Percentiles rank a stretch among this genome's conserved stretches.
Conservation (phyloP, 2,113 vertebrate genomes). For the Trematocara nigrifrons region DNA sequence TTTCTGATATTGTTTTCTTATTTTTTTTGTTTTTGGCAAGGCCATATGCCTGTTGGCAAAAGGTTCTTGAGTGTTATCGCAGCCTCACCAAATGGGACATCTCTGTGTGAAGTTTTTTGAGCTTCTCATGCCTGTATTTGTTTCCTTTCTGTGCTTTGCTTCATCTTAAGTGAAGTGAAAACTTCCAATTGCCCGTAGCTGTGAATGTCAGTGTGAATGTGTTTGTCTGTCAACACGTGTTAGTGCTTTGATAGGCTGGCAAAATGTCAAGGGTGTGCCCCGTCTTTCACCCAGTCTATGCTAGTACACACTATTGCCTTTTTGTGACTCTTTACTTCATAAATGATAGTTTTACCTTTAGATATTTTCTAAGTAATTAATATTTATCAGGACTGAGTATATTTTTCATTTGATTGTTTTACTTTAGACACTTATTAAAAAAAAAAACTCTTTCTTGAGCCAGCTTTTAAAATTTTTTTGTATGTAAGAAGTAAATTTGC, state of each 20-base stretch:
- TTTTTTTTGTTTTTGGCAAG: background rate
- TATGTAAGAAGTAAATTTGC: background rate
- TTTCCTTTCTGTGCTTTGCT: background rate
- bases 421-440: background rate
- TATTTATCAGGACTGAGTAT: background rate
- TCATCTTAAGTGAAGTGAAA: slow-evolving; percentile 14
- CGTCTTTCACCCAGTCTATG: background rate
- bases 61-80: background rate
- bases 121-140: background rate
- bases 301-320: background rate
- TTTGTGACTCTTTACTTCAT: background rate
- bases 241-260: background rate
- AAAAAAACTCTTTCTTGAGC: background rate
- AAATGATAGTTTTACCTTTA: background rate
- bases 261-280: slow-evolving; percentile 34
- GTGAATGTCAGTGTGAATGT: slow-evolving; percentile 28
- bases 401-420: background rate
- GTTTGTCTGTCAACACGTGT: slow-evolving; percentile 23
- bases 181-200: slow-evolving; percentile 2
- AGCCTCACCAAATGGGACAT: background rate
- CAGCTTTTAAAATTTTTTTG: background rate
- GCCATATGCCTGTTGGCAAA: background rate
- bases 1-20: background rate
- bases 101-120: background rate
- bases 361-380: background rate